Evolutionary conservation across 2,888 invertebrate species (phyloP).

Genomic region (Drosophila kuntzei): DNA sequence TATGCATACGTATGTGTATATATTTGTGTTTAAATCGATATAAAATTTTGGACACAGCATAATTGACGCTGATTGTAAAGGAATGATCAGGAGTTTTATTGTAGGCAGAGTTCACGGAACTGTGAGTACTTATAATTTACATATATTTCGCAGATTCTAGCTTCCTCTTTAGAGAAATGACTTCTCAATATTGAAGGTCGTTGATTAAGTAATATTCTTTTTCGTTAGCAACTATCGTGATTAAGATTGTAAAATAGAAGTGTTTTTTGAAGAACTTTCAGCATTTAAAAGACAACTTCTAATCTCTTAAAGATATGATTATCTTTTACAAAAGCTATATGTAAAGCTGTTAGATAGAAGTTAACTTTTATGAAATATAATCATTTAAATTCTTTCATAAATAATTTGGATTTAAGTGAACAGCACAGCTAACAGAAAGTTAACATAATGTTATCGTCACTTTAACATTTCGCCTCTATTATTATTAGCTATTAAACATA

Average conservation of each 20-base stretch:
- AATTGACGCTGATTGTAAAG: conserved; percentile 73
- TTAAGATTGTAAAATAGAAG: background rate
- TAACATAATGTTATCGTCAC: background rate
- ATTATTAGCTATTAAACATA: background rate
- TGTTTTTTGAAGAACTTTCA: background rate
- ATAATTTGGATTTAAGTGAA: background rate
- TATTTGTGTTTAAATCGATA: conserved; percentile 40
- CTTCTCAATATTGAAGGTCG: conserved; percentile 10
- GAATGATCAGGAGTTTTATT: conserved; percentile 60
- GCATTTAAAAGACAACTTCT: too few relatives aligned
- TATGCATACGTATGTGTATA: conserved; percentile 13
- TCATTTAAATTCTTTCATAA: too few relatives aligned
- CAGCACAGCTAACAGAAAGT: background rate
- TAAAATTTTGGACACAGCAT: conserved; percentile 46
- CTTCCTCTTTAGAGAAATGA: conserved; percentile 6
- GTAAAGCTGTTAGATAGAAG: too few relatives aligned
- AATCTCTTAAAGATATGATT: too few relatives aligned
- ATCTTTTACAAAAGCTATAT: too few relatives aligned
- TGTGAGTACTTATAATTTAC: conserved; percentile 16
- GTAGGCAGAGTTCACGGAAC: conserved; percentile 54
- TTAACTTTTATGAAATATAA: too few relatives aligned
- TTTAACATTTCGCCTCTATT: background rate
- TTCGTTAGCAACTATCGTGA: background rate
- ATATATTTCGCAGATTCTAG: conserved; percentile 1
- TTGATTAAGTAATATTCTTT: conserved; percentile 15